These are phyloP conservation scores for Neelides folsomi DNA, from an alignment of 2,888 invertebrate genomes.

Conservation along the genomic window DNA sequence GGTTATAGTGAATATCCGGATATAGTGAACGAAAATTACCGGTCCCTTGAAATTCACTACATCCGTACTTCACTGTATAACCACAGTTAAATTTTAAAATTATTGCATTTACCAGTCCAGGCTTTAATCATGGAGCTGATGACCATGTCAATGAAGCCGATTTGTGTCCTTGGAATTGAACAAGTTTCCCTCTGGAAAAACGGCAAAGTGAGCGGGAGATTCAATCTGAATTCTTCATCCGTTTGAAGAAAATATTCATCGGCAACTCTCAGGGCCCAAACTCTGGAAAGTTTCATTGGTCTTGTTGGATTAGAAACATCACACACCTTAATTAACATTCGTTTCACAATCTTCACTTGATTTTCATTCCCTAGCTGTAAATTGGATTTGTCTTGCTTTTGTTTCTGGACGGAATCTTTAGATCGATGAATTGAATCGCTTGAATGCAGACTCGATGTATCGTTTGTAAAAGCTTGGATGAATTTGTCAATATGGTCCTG, in stretches of 20 bases:
- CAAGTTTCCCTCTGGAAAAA: slow-evolving; percentile 5
- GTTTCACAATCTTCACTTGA: slow-evolving; percentile 1
- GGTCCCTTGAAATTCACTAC: too few species aligned
- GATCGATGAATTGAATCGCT: too few species aligned
- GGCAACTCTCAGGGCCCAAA: slow-evolving; percentile 6
- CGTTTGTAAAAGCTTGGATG: background rate
- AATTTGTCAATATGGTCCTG: slow-evolving; percentile 1
- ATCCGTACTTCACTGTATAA: too few species aligned
- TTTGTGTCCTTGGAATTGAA: slow-evolving; percentile 5
- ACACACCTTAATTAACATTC: slow-evolving; percentile 9
- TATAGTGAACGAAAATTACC: too few species aligned
- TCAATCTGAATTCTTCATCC: slow-evolving; percentile 18
- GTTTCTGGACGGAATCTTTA: too few species aligned
- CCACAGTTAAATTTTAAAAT: too few species aligned
- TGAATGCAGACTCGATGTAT: background rate
- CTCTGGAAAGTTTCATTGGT: background rate
- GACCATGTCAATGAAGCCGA: slow-evolving; percentile 6
- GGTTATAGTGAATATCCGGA: too few species aligned
- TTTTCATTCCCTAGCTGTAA: background rate
- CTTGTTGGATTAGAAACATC: slow-evolving; percentile 11
- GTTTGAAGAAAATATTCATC: slow-evolving; percentile 11
- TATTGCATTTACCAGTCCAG: slow-evolving; percentile 5
- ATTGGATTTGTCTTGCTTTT: background rate
- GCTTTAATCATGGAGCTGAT: background rate
- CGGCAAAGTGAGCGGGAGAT: slow-evolving; percentile 4